Evolutionary conservation across 2,888 invertebrate species (phyloP).

Genomic region (Lamellibrachia columna): DNA sequence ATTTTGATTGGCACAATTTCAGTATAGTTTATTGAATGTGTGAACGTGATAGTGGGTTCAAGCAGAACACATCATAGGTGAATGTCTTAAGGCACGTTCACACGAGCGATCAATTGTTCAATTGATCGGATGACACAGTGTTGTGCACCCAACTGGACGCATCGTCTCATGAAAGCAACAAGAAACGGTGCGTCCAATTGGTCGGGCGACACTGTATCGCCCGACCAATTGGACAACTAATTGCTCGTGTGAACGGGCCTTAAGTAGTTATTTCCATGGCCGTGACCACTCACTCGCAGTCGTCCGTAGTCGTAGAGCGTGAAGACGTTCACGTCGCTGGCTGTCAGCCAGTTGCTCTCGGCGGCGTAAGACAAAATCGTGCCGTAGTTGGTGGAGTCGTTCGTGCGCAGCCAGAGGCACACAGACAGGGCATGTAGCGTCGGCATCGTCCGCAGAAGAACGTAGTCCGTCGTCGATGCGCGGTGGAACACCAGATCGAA

Average conservation of each 20-base stretch:
- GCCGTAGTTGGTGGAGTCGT: constrained; percentile 27
- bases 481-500: constrained; percentile 32
- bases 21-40: not conserved
- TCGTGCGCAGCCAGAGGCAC: constrained; percentile 25
- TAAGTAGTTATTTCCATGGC: too few species aligned
- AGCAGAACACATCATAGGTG: not conserved
- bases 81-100: too few species aligned
- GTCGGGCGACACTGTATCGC: too few species aligned
- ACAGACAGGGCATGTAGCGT: constrained; percentile 9
- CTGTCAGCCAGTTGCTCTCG: not conserved
- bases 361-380: constrained; percentile 29
- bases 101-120: too few species aligned
- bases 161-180: too few species aligned
- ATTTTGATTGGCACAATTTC: not conserved
- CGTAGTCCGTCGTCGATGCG: constrained; percentile 8
- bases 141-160: too few species aligned
- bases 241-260: too few species aligned
- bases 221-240: too few species aligned
- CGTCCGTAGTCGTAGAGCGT: constrained; percentile 23
- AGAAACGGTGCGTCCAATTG: too few species aligned
- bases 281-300: not conserved
- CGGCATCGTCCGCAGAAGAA: constrained; percentile 21
- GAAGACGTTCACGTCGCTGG: constrained; percentile 23
- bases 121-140: too few species aligned
- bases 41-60: not conserved